A percentile compares a stretch with the other conserved stretches of the same genome.
These are phyloP conservation scores for Phalacrocorax aristotelis DNA, from an alignment of 2,113 vertebrate species.

Conservation along the genomic window DNA sequence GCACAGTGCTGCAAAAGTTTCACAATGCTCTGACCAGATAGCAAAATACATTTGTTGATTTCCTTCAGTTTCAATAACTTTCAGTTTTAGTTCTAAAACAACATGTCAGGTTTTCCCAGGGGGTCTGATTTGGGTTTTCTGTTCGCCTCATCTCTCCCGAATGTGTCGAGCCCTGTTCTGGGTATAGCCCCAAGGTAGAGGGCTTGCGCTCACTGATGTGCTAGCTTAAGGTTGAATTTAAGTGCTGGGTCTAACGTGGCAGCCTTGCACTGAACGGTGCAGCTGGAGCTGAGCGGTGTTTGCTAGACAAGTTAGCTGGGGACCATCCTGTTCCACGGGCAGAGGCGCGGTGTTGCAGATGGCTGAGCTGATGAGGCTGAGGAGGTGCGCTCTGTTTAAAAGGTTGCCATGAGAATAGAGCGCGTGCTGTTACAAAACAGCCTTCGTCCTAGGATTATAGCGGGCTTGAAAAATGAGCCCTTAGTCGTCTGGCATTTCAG, in stretches of 20 bases:
- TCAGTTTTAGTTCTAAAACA: not conserved
- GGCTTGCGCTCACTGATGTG: not conserved
- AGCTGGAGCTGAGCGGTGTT: not conserved
- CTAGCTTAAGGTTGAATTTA: not conserved
- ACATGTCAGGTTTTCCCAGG: not conserved
- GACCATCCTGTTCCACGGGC: not conserved
- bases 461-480: not conserved
- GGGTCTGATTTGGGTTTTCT: not conserved
- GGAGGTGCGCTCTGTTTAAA: not conserved
- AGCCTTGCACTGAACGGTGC: not conserved
- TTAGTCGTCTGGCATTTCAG: not conserved
- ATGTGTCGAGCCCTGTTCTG: not conserved
- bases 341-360: not conserved
- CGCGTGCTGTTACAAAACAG: not conserved
- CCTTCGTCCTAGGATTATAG: not conserved
- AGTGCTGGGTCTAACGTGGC: not conserved
- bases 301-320: not conserved
- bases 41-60: not conserved
- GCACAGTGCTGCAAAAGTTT: not conserved
- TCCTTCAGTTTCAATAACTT: not conserved
- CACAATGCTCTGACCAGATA: not conserved
- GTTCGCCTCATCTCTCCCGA: not conserved
- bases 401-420: not conserved
- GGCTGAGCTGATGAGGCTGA: not conserved
- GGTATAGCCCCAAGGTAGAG: not conserved